phyloP scores from a whole-genome alignment of 2,888 invertebrate genomes.

The Chloromyia formosa region DNA sequence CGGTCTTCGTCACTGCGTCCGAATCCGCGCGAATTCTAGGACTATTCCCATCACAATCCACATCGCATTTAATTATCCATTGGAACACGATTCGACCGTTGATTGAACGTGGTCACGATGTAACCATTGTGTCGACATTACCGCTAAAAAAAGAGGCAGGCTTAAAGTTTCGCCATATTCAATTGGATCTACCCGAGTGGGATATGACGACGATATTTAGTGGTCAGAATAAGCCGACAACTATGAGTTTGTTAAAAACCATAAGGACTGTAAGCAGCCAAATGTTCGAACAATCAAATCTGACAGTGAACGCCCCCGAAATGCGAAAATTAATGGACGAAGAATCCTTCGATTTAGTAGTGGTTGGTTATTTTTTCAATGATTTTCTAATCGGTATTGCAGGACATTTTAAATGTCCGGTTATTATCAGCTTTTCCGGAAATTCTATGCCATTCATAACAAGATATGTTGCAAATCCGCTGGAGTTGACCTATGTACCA shows the following conservation, averaged over 20 bases:
- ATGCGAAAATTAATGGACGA: conserved; percentile 33
- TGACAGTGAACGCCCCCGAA: neutral
- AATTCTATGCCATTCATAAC: neutral
- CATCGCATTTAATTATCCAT: conserved; percentile 60
- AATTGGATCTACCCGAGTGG: conserved; percentile 7
- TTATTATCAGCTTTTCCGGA: conserved; percentile 36
- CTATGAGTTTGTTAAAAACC: neutral
- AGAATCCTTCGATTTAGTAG: conserved; percentile 46
- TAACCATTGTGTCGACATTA: conserved; percentile 57
- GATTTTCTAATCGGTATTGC: conserved; percentile 45
- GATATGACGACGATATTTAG: neutral
- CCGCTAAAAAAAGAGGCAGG: conserved; percentile 50
- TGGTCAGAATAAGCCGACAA: neutral
- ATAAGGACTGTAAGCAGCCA: neutral
- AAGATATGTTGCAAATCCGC: conserved; percentile 19
- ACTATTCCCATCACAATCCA: conserved; percentile 59
- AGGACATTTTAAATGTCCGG: conserved; percentile 49
- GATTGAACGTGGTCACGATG: conserved; percentile 60
- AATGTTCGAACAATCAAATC: neutral
- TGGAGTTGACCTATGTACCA: conserved; percentile 20
- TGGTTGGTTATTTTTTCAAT: conserved; percentile 43
- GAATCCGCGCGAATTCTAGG: conserved; percentile 57
- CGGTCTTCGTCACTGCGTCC: neutral
- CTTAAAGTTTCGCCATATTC: conserved; percentile 33
- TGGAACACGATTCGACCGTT: conserved; percentile 57